These are phyloP conservation scores for Enteromius thamalakanensis DNA, from an alignment of 2,797 vertebrate species.

Conservation along the genomic window DNA sequence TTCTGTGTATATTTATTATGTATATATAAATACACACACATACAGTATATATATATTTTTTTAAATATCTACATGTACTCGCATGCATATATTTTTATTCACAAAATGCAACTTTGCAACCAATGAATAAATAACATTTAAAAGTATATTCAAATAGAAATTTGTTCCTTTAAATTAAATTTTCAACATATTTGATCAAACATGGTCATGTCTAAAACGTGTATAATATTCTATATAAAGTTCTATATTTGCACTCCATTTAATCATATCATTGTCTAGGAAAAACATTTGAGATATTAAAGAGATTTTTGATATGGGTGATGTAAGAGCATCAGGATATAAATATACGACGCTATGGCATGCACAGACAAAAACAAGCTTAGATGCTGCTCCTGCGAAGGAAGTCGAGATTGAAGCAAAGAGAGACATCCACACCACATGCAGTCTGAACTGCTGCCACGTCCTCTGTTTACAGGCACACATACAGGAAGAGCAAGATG, in stretches of 20 bases:
- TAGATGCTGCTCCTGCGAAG: not conserved
- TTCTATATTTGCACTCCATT: not conserved
- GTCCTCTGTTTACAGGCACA: conserved; percentile 49
- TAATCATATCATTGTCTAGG: not conserved
- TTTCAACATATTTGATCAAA: not conserved
- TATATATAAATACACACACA: too few species aligned
- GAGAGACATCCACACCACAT: conserved; percentile 45
- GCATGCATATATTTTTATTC: too few species aligned
- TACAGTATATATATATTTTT: too few species aligned
- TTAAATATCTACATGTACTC: too few species aligned
- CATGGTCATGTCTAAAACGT: not conserved
- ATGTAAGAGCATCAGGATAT: not conserved
- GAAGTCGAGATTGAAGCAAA: conserved; percentile 32
- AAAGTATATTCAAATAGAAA: not conserved
- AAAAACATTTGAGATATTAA: not conserved
- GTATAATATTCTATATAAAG: too few species aligned
- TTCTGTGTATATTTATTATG: too few species aligned
- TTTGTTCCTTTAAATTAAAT: not conserved
- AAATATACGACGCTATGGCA: not conserved
- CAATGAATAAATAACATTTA: not conserved
- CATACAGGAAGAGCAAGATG: conserved; percentile 51
- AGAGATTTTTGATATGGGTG: not conserved
- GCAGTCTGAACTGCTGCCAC: conserved; percentile 29
- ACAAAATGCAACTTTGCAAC: not conserved
- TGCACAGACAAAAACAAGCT: not conserved